These are phyloP conservation scores for Pseudomugil gertrudae DNA, from an alignment of 2,797 vertebrate genomes.

Conservation along the genomic window DNA sequence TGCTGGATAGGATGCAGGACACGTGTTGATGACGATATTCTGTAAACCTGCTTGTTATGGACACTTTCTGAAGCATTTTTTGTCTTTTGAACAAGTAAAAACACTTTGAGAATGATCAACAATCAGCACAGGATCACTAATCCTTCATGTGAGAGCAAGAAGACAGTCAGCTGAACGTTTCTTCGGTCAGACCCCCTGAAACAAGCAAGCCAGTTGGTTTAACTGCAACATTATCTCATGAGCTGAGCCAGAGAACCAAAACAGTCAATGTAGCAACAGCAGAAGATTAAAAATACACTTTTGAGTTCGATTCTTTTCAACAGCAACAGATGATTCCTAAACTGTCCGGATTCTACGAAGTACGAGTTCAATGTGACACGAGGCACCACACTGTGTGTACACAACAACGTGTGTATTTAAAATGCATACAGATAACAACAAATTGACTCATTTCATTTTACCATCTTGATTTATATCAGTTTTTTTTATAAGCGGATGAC, in stretches of 20 bases:
- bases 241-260: constrained; percentile 1
- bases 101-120: constrained; percentile 38
- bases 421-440: constrained; percentile 28
- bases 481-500: neutral
- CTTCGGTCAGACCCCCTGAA: constrained; percentile 73
- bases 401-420: constrained; percentile 22
- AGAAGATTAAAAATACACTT: constrained; percentile 42
- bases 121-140: constrained; percentile 30
- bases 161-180: constrained; percentile 38
- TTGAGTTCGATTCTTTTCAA: constrained; percentile 29
- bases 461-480: constrained; percentile 23
- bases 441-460: constrained; percentile 30
- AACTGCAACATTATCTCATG: constrained; percentile 31
- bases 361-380: too few species aligned
- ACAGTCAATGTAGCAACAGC: constrained; percentile 35
- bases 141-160: constrained; percentile 30
- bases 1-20: constrained; percentile 5
- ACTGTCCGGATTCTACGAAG: constrained; percentile 8
- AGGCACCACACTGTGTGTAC: constrained; percentile 14
- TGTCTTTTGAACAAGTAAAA: constrained; percentile 22
- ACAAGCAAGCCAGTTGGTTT: constrained; percentile 25
- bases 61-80: constrained; percentile 33
- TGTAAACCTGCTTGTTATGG: constrained; percentile 28
- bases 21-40: constrained; percentile 23
- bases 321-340: constrained; percentile 20